Evolutionary conservation across 2,888 invertebrate species (phyloP).

Genomic region (Coenonympha glycerion): DNA sequence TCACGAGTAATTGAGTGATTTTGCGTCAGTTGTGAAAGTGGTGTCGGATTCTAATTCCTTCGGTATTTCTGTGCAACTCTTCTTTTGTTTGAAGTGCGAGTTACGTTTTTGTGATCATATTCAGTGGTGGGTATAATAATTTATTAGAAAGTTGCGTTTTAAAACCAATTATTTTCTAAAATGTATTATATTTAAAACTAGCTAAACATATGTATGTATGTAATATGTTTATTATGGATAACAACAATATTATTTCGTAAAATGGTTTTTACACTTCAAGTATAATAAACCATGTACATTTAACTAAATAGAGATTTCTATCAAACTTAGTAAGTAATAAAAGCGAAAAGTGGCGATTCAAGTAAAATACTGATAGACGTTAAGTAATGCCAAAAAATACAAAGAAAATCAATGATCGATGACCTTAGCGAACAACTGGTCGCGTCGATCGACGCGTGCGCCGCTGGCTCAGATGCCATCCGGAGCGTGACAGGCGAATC

Average conservation of each 20-base stretch:
- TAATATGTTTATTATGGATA: neutral
- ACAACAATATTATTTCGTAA: neutral
- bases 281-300: too few relatives aligned
- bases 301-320: too few relatives aligned
- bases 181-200: too few relatives aligned
- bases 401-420: constrained; percentile 27
- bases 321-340: too few relatives aligned
- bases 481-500: constrained; percentile 43
- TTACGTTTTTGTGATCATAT: constrained; percentile 6
- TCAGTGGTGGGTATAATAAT: constrained; percentile 20
- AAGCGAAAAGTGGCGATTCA: neutral
- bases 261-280: neutral
- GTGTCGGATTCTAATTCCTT: constrained; percentile 21
- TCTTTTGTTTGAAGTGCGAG: constrained; percentile 29
- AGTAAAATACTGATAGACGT: neutral
- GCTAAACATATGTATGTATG: too few relatives aligned
- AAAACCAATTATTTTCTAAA: too few relatives aligned
- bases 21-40: constrained; percentile 53
- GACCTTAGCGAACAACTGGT: constrained; percentile 33
- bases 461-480: constrained; percentile 37
- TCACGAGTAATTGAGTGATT: constrained; percentile 41
- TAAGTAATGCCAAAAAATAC: neutral
- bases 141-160: too few relatives aligned
- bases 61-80: too few relatives aligned
- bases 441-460: constrained; percentile 53